These are phyloP conservation scores for Corvus moneduloides DNA, from an alignment of 2,113 vertebrate species.

Conservation along the genomic window DNA sequence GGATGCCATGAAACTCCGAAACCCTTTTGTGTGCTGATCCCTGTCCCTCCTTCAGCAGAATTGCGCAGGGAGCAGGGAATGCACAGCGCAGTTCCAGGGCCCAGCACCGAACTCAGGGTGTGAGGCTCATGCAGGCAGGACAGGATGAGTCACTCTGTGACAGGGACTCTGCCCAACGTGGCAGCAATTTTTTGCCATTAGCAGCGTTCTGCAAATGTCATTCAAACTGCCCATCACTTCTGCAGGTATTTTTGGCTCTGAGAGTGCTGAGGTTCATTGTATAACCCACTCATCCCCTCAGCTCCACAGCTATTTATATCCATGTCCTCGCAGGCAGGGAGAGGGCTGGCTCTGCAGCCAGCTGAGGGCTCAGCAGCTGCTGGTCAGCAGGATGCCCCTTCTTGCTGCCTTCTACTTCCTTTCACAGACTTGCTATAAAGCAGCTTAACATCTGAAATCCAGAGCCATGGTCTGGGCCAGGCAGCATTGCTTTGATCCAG, in stretches of 20 bases:
- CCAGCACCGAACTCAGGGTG: neutral
- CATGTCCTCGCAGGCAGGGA: accelerated
- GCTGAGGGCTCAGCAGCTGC: neutral
- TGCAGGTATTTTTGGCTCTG: constrained; percentile 26
- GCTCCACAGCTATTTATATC: neutral
- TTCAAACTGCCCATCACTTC: neutral
- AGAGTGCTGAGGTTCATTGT: neutral
- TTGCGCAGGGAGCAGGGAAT: neutral
- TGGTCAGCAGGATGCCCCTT: neutral
- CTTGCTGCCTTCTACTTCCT: neutral
- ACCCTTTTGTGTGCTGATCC: neutral
- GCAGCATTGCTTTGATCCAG: neutral
- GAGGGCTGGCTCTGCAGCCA: neutral
- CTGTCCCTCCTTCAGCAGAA: neutral
- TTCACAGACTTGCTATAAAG: neutral
- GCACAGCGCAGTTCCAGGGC: accelerated
- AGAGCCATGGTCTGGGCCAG: neutral
- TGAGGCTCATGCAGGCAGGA: neutral
- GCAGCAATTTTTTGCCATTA: constrained; percentile 11
- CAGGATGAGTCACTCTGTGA: neutral
- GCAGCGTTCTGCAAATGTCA: neutral
- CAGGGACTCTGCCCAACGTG: neutral
- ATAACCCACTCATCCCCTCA: neutral
- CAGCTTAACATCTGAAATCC: neutral
- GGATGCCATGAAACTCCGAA: neutral